Conservation (phyloP, 1,140 invertebrate genomes). For the Zaprionus vittiger region DNA sequence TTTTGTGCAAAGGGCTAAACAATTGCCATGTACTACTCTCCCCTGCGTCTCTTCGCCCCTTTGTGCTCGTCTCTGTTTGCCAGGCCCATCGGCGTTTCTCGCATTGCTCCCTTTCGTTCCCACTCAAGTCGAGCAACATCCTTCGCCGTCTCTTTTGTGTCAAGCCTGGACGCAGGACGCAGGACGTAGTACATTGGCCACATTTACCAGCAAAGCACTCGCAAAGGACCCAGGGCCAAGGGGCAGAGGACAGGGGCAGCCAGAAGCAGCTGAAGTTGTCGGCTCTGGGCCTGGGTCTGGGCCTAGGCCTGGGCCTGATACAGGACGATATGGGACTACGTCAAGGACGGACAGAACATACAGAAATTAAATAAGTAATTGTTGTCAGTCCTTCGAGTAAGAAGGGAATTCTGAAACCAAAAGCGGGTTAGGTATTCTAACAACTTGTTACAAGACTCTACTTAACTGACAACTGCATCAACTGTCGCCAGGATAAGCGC, state of each 20-base stretch:
- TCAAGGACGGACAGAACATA: slow-evolving; percentile 12
- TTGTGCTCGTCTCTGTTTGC: background rate
- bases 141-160: slow-evolving; percentile 8
- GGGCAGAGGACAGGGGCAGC: background rate
- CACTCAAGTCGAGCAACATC: slow-evolving; percentile 8
- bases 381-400: slow-evolving; percentile 39
- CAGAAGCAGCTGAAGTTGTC: background rate
- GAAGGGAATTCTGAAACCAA: background rate
- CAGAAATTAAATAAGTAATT: slow-evolving; percentile 53
- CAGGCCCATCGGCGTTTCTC: background rate
- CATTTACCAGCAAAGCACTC: slow-evolving; percentile 41
- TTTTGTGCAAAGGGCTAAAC: slow-evolving; percentile 66
- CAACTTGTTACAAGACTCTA: background rate
- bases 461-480: slow-evolving; percentile 12
- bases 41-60: background rate
- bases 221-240: slow-evolving; percentile 24
- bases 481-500: background rate
- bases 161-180: slow-evolving; percentile 16
- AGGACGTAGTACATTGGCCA: slow-evolving; percentile 39
- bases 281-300: too few species aligned
- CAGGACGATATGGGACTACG: background rate
- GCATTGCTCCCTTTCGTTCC: background rate
- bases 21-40: slow-evolving; percentile 41
- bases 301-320: background rate
- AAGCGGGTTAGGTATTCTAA: background rate